Evolutionary conservation across 2,797 vertebrate genomes (phyloP).

Genomic region (Pogoniulus pusillus): DNA sequence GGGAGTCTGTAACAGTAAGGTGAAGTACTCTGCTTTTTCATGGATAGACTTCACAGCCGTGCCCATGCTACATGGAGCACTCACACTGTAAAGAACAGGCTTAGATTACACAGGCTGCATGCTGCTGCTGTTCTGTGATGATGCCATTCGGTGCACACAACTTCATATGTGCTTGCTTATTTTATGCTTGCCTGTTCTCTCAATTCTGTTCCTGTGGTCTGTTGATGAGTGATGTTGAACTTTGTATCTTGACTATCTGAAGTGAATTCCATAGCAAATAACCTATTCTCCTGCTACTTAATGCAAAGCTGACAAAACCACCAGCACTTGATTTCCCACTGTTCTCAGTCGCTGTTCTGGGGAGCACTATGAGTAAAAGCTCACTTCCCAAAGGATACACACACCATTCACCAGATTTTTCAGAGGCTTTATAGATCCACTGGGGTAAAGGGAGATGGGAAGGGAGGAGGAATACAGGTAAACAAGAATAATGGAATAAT

Average conservation of each 20-base stretch:
- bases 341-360: neutral
- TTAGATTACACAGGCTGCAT: neutral
- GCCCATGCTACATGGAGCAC: rapidly evolving
- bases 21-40: neutral
- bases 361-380: neutral
- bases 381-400: neutral
- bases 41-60: neutral
- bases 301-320: neutral
- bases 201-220: neutral
- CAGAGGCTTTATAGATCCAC: neutral
- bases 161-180: neutral
- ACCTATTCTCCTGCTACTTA: neutral
- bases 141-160: neutral
- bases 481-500: neutral
- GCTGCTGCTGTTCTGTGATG: neutral
- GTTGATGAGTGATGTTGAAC: neutral
- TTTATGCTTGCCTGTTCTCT: neutral
- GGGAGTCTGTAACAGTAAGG: neutral
- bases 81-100: neutral
- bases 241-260: neutral
- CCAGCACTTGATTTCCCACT: neutral
- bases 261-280: constrained; percentile 6
- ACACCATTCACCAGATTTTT: neutral
- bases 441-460: neutral
- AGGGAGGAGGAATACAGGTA: neutral